A percentile compares a stretch with the other conserved stretches of the same genome.
phyloP scores from a whole-genome alignment of 2,888 invertebrate species.

The Agrenia bidenticulata region DNA sequence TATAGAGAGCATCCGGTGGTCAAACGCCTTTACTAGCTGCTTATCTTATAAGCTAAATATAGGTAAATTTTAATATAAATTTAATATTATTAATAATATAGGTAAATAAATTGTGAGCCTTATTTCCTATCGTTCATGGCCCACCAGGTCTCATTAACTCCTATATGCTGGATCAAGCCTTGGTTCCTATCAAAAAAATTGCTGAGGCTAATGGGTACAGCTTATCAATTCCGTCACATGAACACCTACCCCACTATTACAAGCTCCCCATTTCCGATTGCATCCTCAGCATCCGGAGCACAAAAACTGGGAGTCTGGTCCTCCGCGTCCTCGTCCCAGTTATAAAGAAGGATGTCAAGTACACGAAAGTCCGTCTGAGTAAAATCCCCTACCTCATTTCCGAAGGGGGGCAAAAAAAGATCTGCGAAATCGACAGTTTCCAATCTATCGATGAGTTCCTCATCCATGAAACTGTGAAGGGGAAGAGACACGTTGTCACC shows the following conservation, averaged over 20 bases:
- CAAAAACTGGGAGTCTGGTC: constrained; percentile 23
- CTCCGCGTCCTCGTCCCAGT: constrained; percentile 34
- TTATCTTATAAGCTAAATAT: constrained; percentile 33
- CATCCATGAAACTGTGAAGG: constrained; percentile 18
- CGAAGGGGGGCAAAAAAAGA: constrained; percentile 20
- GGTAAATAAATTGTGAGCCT: no score
- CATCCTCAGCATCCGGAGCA: constrained; percentile 22
- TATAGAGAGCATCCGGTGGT: constrained; percentile 35
- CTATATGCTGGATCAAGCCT: not conserved
- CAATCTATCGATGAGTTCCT: constrained; percentile 32
- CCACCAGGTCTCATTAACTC: not conserved
- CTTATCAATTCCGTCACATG: constrained; percentile 30
- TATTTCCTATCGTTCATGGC: no score
- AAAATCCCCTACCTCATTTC: constrained; percentile 34
- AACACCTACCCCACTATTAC: constrained; percentile 36
- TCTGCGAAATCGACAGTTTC: constrained; percentile 38
- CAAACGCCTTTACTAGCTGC: constrained; percentile 37
- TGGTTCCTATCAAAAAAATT: constrained; percentile 17
- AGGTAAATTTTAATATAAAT: no score
- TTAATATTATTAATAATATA: no score
- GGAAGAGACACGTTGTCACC: constrained; percentile 12
- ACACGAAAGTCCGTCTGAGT: constrained; percentile 26
- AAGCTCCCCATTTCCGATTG: constrained; percentile 38
- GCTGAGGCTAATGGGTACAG: constrained; percentile 26
- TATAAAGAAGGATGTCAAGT: constrained; percentile 17